Conservation (phyloP, 2,888 invertebrate genomes). For the Frankliniella fusca region DNA sequence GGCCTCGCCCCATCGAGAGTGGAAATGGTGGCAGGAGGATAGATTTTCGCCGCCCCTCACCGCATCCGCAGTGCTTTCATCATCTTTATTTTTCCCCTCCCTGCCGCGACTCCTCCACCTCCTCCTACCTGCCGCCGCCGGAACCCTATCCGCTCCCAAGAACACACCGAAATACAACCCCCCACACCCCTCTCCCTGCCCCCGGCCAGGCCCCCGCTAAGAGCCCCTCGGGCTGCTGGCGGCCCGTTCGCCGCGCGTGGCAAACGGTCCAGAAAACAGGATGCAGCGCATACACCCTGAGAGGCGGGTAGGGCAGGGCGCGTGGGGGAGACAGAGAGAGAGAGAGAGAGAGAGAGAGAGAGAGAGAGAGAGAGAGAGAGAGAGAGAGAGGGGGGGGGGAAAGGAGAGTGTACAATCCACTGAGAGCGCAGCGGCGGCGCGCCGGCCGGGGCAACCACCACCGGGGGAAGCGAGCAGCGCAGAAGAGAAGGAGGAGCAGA, state of each 20-base stretch:
- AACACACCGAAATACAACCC: no score
- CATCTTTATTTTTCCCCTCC: no score
- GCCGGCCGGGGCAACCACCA: not conserved
- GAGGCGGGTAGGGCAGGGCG: not conserved
- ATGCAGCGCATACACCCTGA: not conserved
- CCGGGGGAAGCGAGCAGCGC: no score
- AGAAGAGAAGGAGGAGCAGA: no score
- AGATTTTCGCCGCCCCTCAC: no score
- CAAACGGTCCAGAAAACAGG: slow-evolving; percentile 24
- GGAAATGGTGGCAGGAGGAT: no score
- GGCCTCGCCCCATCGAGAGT: no score
- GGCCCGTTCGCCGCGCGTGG: not conserved
- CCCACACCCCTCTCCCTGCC: not conserved
- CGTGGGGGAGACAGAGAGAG: not conserved
- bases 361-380: not conserved
- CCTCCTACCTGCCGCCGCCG: no score
- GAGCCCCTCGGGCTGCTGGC: not conserved
- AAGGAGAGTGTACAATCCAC: not conserved
- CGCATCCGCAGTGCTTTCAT: no score
- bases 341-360: not conserved
- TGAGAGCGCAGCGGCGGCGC: not conserved
- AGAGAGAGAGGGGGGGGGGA: not conserved
- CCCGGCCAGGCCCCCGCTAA: not conserved
- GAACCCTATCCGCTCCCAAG: no score
- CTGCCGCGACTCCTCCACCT: no score